A percentile compares a stretch with the other conserved stretches of the same genome.
These are phyloP conservation scores for Tetranychus truncatus DNA, from an alignment of 2,888 invertebrate species.

Conservation along the genomic window DNA sequence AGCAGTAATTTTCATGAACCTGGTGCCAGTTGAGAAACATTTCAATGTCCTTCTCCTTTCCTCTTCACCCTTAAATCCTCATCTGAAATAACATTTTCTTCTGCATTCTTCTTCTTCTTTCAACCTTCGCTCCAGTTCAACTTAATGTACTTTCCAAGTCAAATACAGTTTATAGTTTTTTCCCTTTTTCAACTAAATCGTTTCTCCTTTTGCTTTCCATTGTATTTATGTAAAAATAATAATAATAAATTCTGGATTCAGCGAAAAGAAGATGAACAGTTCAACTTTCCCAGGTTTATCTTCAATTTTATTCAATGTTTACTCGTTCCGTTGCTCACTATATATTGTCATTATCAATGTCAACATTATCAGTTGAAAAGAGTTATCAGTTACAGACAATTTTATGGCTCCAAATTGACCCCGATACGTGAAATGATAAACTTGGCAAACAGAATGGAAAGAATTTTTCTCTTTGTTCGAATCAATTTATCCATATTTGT, in stretches of 20 bases:
- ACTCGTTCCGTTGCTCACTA: background rate
- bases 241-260: background rate
- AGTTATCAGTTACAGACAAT: no score
- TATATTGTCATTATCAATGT: background rate
- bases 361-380: background rate
- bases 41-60: background rate
- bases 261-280: background rate
- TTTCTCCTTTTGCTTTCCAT: no score
- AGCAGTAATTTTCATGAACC: no score
- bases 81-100: background rate
- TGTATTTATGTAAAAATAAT: no score
- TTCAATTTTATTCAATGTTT: background rate
- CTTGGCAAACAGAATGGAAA: no score
- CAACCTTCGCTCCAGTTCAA: background rate
- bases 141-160: background rate
- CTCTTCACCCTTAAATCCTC: background rate
- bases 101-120: background rate
- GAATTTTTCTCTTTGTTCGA: no score
- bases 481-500: no score
- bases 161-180: background rate
- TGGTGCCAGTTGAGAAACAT: no score
- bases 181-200: background rate
- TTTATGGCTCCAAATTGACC: no score
- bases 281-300: background rate
- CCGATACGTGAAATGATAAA: no score